Conservation (phyloP, 2,113 vertebrate species). For the Myrmophylax atrothorax region DNA sequence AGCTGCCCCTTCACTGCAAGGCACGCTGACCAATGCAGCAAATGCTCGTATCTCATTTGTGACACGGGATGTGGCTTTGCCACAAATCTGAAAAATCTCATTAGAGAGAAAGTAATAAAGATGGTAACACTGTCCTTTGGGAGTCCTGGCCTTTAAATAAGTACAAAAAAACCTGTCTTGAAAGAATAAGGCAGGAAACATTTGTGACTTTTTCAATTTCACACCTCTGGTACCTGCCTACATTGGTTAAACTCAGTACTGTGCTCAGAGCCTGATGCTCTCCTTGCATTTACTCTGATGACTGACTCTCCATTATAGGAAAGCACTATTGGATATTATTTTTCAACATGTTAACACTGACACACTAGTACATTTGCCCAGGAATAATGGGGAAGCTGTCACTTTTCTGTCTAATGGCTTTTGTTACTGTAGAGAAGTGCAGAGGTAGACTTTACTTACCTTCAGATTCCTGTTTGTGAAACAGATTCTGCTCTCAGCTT, state of each 20-base stretch:
- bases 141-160: slow-evolving; percentile 24
- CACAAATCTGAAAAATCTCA: slow-evolving; percentile 37
- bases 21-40: neutral
- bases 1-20: neutral
- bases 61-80: slow-evolving; percentile 3
- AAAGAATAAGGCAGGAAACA: slow-evolving; percentile 23
- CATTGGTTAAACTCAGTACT: neutral
- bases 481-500: neutral
- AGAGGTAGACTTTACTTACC: neutral
- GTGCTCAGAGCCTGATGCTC: neutral
- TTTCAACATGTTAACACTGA: neutral
- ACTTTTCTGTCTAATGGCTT: neutral
- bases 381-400: slow-evolving; percentile 39
- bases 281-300: neutral
- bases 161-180: slow-evolving; percentile 9
- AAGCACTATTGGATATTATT: slow-evolving; percentile 8
- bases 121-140: neutral
- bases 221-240: slow-evolving; percentile 22
- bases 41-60: neutral
- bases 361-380: neutral
- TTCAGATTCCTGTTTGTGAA: neutral
- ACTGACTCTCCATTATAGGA: neutral
- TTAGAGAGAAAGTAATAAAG: slow-evolving; percentile 58
- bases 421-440: neutral
- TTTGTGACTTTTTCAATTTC: slow-evolving; percentile 49